Evolutionary conservation across 2,888 invertebrate genomes (phyloP).

Genomic region (Adela reaumurella): DNA sequence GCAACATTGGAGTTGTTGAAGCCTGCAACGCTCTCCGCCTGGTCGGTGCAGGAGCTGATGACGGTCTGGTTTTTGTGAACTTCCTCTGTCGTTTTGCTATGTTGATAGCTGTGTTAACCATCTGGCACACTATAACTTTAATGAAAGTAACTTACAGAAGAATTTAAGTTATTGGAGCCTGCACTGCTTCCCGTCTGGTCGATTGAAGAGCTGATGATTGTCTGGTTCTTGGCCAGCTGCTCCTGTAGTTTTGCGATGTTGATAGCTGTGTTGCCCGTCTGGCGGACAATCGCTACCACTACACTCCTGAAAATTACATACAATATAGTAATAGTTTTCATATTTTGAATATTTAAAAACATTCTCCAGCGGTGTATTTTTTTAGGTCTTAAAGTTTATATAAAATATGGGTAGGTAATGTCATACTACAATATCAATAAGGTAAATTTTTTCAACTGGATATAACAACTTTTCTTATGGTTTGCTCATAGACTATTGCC

Average conservation of each 20-base stretch:
- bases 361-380: no score
- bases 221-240: slow-evolving; percentile 49
- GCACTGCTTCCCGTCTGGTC: slow-evolving; percentile 11
- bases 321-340: slow-evolving; percentile 7
- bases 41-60: slow-evolving; percentile 31
- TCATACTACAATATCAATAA: no score
- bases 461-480: no score
- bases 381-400: no score
- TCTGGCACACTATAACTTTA: slow-evolving; percentile 62
- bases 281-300: slow-evolving; percentile 67
- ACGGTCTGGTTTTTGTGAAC: slow-evolving; percentile 46
- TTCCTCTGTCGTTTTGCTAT: slow-evolving; percentile 67
- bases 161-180: neutral
- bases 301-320: slow-evolving; percentile 64
- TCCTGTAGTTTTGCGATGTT: slow-evolving; percentile 71
- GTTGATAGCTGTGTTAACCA: slow-evolving; percentile 64
- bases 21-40: slow-evolving; percentile 5
- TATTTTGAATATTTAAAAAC: no score
- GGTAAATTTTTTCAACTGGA: no score
- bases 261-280: slow-evolving; percentile 63
- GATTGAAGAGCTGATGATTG: slow-evolving; percentile 35
- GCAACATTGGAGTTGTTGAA: no score
- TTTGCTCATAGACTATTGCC: no score
- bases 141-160: slow-evolving; percentile 1
- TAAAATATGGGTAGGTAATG: no score